phyloP scores from a whole-genome alignment of 2,888 invertebrate genomes.

The Fissipunctia ypsillon region DNA sequence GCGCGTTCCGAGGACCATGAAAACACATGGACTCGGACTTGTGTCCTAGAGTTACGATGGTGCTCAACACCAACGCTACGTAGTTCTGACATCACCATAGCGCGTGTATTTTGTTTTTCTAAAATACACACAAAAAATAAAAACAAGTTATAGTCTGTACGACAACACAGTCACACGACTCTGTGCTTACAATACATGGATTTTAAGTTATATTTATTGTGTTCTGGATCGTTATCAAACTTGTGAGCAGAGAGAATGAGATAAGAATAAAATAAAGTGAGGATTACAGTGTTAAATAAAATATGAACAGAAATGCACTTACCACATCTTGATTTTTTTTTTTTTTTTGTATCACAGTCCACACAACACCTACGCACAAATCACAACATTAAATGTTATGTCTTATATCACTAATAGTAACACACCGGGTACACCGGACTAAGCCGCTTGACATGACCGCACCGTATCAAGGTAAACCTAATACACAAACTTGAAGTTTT shows the following conservation, averaged over 20 bases:
- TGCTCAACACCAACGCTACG: constrained; percentile 50
- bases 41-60: constrained; percentile 32
- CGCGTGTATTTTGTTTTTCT: constrained; percentile 46
- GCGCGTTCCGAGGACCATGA: too few relatives aligned
- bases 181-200: background rate
- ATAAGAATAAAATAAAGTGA: constrained; percentile 1
- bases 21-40: too few relatives aligned
- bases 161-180: background rate
- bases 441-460: constrained; percentile 67
- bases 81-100: constrained; percentile 60
- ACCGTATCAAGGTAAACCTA: constrained; percentile 71
- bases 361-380: constrained; percentile 42
- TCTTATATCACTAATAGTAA: constrained; percentile 56
- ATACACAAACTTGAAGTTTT: constrained; percentile 62
- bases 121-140: constrained; percentile 39
- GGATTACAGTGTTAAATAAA: constrained; percentile 6
- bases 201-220: constrained; percentile 15
- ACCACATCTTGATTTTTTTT: constrained; percentile 68
- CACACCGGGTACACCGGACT: constrained; percentile 55
- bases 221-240: constrained; percentile 6
- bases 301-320: constrained; percentile 51
- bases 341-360: constrained; percentile 32
- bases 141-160: constrained; percentile 14
- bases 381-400: too few relatives aligned
- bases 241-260: background rate